Base-by-base conservation (phyloP, 2,797 vertebrate species). In the Nannoperca obscura region DNA sequence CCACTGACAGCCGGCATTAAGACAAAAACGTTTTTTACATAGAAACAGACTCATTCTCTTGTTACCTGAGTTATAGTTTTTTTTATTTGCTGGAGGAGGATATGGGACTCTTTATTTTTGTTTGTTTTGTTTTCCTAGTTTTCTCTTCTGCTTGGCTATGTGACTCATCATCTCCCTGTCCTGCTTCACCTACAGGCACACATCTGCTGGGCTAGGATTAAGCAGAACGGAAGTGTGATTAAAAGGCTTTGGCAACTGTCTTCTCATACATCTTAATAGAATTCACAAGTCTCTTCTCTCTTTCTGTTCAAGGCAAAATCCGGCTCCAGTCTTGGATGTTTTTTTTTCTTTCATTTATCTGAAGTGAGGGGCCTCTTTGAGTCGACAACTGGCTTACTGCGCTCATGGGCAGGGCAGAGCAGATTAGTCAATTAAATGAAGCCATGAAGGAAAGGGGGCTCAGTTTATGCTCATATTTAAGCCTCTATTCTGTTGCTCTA, bases 361-460 rank as follows among this genome's bases (percentile, higher is more conserved):
- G 66, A 86, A 91, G 83, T 80, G 80, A 88, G 80, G 65, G 81
- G 63, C 75, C 76, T 88, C 78, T 88, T 85, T 86, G 82, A 91
- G 89, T 86, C 65, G 76, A 89, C 84, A 90, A 88, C 88, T 87
- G 83, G 88, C 85, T 92, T 91, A 90, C 78, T 89, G 88, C 75
- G 80, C 91, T 91, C 88, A 85, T 89, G 82, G 87, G 84, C 87
- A 87, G 89, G 76, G 82, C 78, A 79, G 59, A 86, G 78, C 79
- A 90, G 90, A 93, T 94, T 90, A 93, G 87, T 92, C 90, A 90
- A 90, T 93, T 92, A 90, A 93, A 89, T 87, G 86, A 88, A 91
- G 85, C 86, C 80, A 76, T 73, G 76, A 69, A 86, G 84, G 86
- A 78, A 84, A 87, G 65, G 15, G 61, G 75, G 64, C 78, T 88